Base-by-base conservation (phyloP, 2,888 invertebrate species). In the Trichogramma evanescens region DNA sequence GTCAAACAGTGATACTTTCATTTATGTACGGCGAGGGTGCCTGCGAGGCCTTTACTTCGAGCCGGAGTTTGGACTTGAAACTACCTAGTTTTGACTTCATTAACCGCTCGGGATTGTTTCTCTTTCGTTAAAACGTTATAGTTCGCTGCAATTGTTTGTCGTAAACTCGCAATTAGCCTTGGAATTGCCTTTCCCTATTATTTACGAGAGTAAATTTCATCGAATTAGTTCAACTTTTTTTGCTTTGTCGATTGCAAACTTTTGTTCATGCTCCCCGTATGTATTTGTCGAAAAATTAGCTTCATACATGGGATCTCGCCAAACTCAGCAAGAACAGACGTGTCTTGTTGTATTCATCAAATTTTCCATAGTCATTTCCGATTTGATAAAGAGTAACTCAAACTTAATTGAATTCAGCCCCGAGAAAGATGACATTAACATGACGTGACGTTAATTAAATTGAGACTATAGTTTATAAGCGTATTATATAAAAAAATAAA, bases 391-490 rank as follows among this genome's bases (percentile, higher is more conserved):
- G 52, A 41, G 48, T 38, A 41, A 13, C 43, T 10, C 40, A 39
- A 44, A 13, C 54, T 61, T 59, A 63, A 63, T 63, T 63, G 58
- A 60, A 63, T 63, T 63, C 58, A 48, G 53, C 56, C 58, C 43
- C 45, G 53, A 26, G 26, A 26, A 26, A 26, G 43, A 53, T 51
- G 56, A 58, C 63, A 55, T 61, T 63, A 56, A 63, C 60, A 50
- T 56, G 63, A 56, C 58, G 46, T 51, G 60, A 57, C 59, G 54
- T 63, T 63, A 63, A 63, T 63, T 59, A 59, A 63, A 52, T 59
- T 45, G 56, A 7, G 54, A 54, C 57, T 57, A 4, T 38, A 26
- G 26, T 45, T 44, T 63, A 56, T 56, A 50, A 56, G 59, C 54
- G 53, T 62, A 26, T 26, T 26, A 26, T 26, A 26, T 26, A 26